Evolutionary conservation across 2,797 vertebrate species (phyloP), one percentile per base, ranked within the genome.

Genomic region (Crenuchus spilurus): DNA sequence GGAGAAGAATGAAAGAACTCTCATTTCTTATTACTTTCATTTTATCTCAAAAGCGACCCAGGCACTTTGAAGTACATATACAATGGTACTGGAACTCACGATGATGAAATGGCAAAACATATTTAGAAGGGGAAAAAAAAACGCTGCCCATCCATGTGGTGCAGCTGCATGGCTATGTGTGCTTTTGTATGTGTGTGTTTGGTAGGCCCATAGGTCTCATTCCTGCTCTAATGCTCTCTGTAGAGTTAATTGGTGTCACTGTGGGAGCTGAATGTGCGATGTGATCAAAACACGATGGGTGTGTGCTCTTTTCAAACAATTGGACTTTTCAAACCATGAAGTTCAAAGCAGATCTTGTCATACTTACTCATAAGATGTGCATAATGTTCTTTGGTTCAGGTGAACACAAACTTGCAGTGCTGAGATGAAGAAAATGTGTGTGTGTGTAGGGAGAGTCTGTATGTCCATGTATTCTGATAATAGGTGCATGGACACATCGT

Each of bases 11-110:
- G 51, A 66, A 76, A 74, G 57, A 58, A 57, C 20, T 7, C 63
- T 52, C 8, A 62, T 67, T 78, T 58, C 16, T 48, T 37, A 67
- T 76, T 30, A 39, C 35, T 73, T 76, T 60, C 33, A 35, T 64
- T 66, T 80, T 65, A 80, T 76, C 66, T 66, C 37, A 10, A 46
- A 74, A 49, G 46, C 24, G 58, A 46, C 33, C 66, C 24, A 18
- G 42, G 41, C 71, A 65, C 58, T 76, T 76, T 77, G 71, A 74
- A 71, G 70, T 70, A 10, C 4, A 3, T 26, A 7, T 39, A 80
- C 66, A 72, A 67, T 55, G 58, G 28, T 48, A 61, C 22, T 20
- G 49, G 46, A 71, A 70, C 70, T 60, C 24, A 35, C 52, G 58
- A 20, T 51, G 33, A 44, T n/a, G 39, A 28, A 28, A 61, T 22